phyloP scores from a whole-genome alignment of 2,888 invertebrate species.

The Pogonocherus hispidulus region DNA sequence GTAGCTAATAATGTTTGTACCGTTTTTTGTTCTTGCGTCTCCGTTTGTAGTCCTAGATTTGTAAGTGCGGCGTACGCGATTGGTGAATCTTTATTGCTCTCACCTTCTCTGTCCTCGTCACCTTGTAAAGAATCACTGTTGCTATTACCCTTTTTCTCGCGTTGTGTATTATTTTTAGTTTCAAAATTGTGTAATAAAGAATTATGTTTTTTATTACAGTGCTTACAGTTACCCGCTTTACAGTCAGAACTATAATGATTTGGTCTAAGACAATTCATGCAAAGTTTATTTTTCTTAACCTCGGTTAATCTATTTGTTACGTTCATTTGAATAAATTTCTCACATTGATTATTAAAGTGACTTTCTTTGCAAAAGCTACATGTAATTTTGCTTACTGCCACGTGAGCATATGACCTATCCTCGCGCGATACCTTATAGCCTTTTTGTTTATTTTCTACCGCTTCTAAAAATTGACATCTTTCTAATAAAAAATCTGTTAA shows the following conservation, averaged over 20 bases:
- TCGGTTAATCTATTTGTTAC: slow-evolving; percentile 3
- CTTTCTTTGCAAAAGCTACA: slow-evolving; percentile 2
- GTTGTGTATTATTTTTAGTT: neutral
- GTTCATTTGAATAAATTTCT: neutral
- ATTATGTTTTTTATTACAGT: slow-evolving; percentile 34
- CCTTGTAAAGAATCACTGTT: neutral
- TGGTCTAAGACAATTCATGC: slow-evolving; percentile 28
- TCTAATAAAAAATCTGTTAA: no score
- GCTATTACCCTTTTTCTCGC: neutral
- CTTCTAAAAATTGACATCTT: no score
- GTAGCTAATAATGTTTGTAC: neutral
- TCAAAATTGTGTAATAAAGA: neutral
- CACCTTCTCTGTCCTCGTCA: neutral
- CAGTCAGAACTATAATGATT: slow-evolving; percentile 32
- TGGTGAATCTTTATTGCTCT: neutral
- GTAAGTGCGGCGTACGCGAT: neutral
- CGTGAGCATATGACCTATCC: no score
- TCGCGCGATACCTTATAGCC: no score
- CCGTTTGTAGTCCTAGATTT: neutral
- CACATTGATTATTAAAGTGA: slow-evolving; percentile 5
- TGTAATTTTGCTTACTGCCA: neutral
- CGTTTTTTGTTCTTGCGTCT: neutral
- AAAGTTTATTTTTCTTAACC: slow-evolving; percentile 22
- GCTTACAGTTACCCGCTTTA: slow-evolving; percentile 24
- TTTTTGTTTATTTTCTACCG: no score